Conservation (phyloP, 2,888 invertebrate species). For the Athalia cordata region DNA sequence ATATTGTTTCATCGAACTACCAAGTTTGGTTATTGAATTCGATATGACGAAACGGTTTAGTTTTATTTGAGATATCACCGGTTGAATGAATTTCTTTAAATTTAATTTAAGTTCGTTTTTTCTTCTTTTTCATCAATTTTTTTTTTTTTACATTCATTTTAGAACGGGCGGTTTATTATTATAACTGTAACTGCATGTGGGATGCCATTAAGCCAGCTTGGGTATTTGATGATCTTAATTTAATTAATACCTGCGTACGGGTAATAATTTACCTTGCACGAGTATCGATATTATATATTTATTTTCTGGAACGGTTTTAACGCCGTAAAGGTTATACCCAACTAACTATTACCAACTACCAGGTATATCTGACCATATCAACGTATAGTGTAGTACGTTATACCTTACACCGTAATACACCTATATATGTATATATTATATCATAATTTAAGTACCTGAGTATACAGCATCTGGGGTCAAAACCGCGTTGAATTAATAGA, state of each 20-base stretch:
- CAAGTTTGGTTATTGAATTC: too few relatives aligned
- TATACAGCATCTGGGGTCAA: not conserved
- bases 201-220: not conserved
- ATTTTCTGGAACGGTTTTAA: not conserved
- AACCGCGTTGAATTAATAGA: constrained; percentile 16
- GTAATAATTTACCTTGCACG: not conserved
- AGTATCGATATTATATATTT: not conserved
- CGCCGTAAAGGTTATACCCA: not conserved
- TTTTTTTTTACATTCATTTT: too few relatives aligned
- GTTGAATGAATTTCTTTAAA: too few relatives aligned
- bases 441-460: not conserved
- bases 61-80: too few relatives aligned
- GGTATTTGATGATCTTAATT: not conserved
- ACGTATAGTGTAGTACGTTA: too few relatives aligned
- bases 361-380: not conserved
- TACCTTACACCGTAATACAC: too few relatives aligned
- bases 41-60: too few relatives aligned
- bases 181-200: not conserved
- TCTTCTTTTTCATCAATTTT: too few relatives aligned
- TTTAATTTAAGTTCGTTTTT: too few relatives aligned
- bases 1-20: too few relatives aligned
- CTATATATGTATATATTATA: not conserved
- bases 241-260: not conserved
- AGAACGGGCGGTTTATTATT: too few relatives aligned
- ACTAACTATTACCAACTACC: not conserved